A percentile compares a stretch with the other conserved stretches of the same genome.
phyloP scores from a whole-genome alignment of 2,113 vertebrate genomes.

The Morphnarchus princeps region DNA sequence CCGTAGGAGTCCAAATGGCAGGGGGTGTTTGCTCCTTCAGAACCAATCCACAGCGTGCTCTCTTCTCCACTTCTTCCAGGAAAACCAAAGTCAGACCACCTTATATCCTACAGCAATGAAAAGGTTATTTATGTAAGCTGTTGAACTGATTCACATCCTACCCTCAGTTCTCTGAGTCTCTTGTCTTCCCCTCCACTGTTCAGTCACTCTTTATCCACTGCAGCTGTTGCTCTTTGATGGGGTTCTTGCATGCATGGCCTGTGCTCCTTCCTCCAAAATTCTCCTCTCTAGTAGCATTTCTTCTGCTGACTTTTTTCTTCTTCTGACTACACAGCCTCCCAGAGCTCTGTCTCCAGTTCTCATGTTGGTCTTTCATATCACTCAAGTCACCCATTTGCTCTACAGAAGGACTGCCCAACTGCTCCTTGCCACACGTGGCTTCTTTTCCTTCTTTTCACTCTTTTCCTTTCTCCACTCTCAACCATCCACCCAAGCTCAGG shows the following conservation, averaged over 20 bases:
- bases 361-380: neutral
- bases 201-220: neutral
- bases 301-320: neutral
- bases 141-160: neutral
- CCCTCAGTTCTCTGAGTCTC: neutral
- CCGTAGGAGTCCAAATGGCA: conserved; percentile 95
- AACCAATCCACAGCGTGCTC: conserved; percentile 94
- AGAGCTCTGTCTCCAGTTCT: neutral
- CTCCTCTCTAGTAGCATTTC: neutral
- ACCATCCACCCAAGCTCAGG: neutral
- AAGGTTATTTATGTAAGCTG: neutral
- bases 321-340: neutral
- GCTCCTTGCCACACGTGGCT: neutral
- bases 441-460: neutral
- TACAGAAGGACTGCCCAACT: neutral
- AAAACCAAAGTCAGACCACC: conserved; percentile 94
- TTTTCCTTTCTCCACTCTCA: neutral
- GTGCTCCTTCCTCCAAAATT: neutral
- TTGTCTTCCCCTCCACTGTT: neutral
- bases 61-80: conserved; percentile 85
- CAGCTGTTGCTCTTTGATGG: neutral
- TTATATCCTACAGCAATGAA: conserved; percentile 78
- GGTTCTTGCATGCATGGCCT: neutral
- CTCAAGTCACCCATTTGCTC: neutral
- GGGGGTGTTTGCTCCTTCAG: conserved; percentile 88